phyloP scores from a whole-genome alignment of 1,140 invertebrate species.

The Drosophila trapezifrons region DNA sequence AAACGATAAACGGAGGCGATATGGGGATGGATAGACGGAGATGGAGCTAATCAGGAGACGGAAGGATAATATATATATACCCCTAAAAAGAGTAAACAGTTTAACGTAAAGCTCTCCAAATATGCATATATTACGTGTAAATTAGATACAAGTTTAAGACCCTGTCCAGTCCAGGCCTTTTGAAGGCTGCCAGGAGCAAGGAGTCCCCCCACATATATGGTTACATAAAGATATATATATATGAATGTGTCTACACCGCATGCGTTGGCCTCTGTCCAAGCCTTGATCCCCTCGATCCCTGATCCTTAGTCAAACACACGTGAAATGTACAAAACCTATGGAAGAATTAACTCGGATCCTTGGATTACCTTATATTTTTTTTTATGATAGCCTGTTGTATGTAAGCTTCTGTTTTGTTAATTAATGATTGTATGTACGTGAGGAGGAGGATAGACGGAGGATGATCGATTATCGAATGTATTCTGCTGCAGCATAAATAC shows the following conservation, averaged over 20 bases:
- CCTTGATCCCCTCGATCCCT: background rate
- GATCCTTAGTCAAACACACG: slow-evolving; percentile 12
- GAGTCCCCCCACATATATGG: slow-evolving; percentile 11
- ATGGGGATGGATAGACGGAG: slow-evolving; percentile 17
- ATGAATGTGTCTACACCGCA: slow-evolving; percentile 11
- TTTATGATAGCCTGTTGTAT: slow-evolving; percentile 5
- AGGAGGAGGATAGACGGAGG: slow-evolving; percentile 1
- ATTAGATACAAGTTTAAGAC: slow-evolving; percentile 6
- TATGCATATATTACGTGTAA: slow-evolving; percentile 9
- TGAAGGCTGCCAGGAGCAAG: background rate
- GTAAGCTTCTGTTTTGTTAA: slow-evolving; percentile 12
- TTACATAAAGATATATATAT: slow-evolving; percentile 20
- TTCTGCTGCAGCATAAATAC: slow-evolving; percentile 25
- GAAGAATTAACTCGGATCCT: slow-evolving; percentile 9
- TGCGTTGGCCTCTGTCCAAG: slow-evolving; percentile 15
- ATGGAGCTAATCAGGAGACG: background rate
- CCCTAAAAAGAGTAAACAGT: background rate
- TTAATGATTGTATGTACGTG: slow-evolving; percentile 11
- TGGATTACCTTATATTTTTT: slow-evolving; percentile 14
- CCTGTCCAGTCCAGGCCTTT: background rate
- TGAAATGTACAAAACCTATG: slow-evolving; percentile 6
- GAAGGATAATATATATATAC: background rate
- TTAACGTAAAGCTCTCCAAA: background rate
- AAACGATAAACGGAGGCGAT: slow-evolving; percentile 9
- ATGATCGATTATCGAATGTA: slow-evolving; percentile 23